Evolutionary conservation across 2,113 vertebrate genomes (phyloP).

Genomic region (Notothenia coriiceps): DNA sequence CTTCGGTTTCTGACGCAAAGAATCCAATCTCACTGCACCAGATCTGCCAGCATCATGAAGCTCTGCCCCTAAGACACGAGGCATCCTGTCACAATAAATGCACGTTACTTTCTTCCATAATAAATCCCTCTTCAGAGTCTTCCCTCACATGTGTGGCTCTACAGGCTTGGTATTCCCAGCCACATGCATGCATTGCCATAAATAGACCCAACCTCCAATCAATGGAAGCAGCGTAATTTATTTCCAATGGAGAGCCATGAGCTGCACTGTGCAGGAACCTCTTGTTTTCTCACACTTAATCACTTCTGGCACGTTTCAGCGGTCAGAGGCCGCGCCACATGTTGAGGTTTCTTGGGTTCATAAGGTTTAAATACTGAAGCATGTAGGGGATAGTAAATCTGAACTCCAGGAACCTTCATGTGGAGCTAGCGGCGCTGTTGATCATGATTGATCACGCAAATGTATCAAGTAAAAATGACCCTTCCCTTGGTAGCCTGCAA

Average conservation of each 20-base stretch:
- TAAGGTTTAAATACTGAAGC: conserved; percentile 2
- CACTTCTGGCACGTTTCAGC: conserved; percentile 12
- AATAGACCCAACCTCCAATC: conserved; percentile 21
- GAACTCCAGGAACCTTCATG: conserved; percentile 8
- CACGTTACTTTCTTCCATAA: neutral
- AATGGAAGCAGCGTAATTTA: conserved; percentile 57
- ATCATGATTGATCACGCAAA: conserved; percentile 31
- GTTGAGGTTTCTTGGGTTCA: neutral
- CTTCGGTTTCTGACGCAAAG: conserved; percentile 23
- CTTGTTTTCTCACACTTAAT: conserved; percentile 48
- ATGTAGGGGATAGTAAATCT: conserved; percentile 1
- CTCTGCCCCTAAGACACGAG: conserved; percentile 27
- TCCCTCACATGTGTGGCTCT: neutral
- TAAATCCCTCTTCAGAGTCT: neutral
- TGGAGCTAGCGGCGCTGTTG: neutral
- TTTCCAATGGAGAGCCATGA: conserved; percentile 43
- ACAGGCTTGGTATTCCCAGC: neutral
- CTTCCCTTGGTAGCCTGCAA: neutral
- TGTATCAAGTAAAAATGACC: conserved; percentile 19
- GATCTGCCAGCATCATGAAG: conserved; percentile 40
- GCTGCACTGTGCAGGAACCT: conserved; percentile 34
- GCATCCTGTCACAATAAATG: conserved; percentile 1
- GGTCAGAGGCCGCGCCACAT: conserved; percentile 28
- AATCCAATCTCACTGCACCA: conserved; percentile 21
- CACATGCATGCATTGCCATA: conserved; percentile 17